Evolutionary conservation across 2,797 vertebrate genomes (phyloP), one percentile per base, ranked within the genome.

Genomic region (Oryzias sinensis): DNA sequence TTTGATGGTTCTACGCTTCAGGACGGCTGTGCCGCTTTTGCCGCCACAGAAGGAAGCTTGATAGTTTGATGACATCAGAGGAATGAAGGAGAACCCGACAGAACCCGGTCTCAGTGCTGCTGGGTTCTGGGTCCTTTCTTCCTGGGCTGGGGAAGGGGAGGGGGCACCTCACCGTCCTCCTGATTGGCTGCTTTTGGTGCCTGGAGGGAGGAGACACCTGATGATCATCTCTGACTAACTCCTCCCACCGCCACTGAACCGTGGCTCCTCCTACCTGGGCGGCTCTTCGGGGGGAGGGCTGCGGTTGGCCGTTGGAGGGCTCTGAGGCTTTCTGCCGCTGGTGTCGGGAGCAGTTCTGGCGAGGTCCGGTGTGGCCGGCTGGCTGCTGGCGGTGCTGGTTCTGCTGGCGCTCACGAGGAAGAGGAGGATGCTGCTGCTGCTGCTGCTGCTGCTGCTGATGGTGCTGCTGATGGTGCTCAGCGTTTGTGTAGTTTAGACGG

Each of bases 121-220:
- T 22, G 62, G 0, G 25, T 7, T 40, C 22, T 72, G 15, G 59
- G 62, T 3, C 0, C 53, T 24, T 85, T 88, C 61, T 77, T 90
- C 49, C 90, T 86, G 25, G 90, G 88, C 53, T 87, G 82, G 69
- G 90, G 90, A 45, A 89, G 77, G 59, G 89, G 90, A 74, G 90
- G 90, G 14, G 82, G 80, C 17, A 77, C 54, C 24, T 90, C 87
- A 0, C 78, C 78, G 0, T 81, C 49, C 0, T 17, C 7, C 0
- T 53, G 42, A 0, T 33, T 54, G 0, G 0, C 18, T 2, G 47
- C 29, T 49, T 0, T 29, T 0, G 65, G 17, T 1, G 0, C 16
- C 86, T 82, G 49, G 18, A 6, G 22, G 24, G 45, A 47, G 5
- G 24, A 20, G 0, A 50, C 24, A 50, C 24, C 4, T 29, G 25